A percentile compares a stretch with the other conserved stretches of the same genome.
These are phyloP conservation scores for Melipona quadrifasciata DNA, from an alignment of 1,140 invertebrate species.

Conservation along the genomic window DNA sequence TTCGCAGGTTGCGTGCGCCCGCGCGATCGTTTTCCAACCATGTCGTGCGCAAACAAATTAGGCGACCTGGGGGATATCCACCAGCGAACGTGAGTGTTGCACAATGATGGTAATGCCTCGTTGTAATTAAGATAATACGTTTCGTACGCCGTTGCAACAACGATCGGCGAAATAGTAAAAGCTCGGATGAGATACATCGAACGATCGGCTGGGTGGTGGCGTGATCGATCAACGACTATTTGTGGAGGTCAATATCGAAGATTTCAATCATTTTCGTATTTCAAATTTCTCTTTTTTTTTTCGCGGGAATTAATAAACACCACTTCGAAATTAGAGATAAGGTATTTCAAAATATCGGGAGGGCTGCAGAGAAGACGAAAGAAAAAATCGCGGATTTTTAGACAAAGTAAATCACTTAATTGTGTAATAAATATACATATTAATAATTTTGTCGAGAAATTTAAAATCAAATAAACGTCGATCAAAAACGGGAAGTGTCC, in stretches of 20 bases:
- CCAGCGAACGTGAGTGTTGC: slow-evolving; percentile 4
- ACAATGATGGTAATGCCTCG: slow-evolving; percentile 24
- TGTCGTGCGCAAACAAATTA: slow-evolving; percentile 61
- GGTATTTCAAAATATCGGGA: no score
- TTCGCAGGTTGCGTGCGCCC: slow-evolving; percentile 46
- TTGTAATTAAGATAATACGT: slow-evolving; percentile 61
- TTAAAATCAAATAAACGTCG: no score
- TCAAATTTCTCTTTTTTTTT: no score
- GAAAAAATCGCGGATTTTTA: no score
- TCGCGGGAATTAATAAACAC: no score
- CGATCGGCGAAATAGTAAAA: neutral
- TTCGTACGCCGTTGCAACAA: neutral
- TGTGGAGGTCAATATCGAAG: neutral
- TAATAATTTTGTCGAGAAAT: no score
- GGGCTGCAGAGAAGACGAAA: no score
- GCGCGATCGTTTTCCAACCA: neutral
- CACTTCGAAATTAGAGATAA: no score
- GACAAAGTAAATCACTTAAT: no score
- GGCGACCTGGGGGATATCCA: neutral
- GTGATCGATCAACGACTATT: neutral
- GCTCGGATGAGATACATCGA: neutral
- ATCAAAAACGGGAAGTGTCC: no score
- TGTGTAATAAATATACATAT: no score
- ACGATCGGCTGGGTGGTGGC: neutral
- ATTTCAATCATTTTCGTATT: neutral